Percentiles rank a stretch among this genome's conserved stretches.
These are phyloP conservation scores for Augiades crinisus DNA, from an alignment of 2,888 invertebrate species.

Conservation along the genomic window DNA sequence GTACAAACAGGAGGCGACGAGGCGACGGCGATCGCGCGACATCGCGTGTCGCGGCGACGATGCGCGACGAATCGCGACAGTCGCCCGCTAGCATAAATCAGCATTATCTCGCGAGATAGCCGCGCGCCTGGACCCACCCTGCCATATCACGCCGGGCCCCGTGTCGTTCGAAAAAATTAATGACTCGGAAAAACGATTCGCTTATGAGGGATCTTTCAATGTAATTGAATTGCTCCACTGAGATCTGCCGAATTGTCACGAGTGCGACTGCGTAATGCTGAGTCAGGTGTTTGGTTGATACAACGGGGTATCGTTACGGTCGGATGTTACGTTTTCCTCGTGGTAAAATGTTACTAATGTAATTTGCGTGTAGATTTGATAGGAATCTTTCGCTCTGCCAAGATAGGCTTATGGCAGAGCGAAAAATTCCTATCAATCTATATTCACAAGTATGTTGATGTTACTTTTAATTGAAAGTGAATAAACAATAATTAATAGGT, in stretches of 20 bases:
- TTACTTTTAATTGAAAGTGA: too few species aligned
- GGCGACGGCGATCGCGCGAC: constrained; percentile 53
- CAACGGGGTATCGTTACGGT: constrained; percentile 9
- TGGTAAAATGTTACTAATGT: neutral
- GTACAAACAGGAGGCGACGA: constrained; percentile 57
- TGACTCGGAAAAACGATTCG: constrained; percentile 82
- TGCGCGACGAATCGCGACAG: constrained; percentile 78
- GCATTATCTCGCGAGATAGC: constrained; percentile 81
- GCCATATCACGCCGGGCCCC: constrained; percentile 73
- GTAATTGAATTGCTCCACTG: constrained; percentile 80
- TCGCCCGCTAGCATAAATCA: constrained; percentile 78
- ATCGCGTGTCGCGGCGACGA: constrained; percentile 45
- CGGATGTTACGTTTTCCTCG: neutral
- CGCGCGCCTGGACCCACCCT: constrained; percentile 53
- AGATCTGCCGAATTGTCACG: constrained; percentile 68
- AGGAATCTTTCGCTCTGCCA: too few species aligned
- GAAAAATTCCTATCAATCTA: too few species aligned
- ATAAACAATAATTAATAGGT: too few species aligned
- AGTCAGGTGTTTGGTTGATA: constrained; percentile 44
- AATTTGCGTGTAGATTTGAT: too few species aligned
- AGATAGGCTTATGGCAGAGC: too few species aligned
- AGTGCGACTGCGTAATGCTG: constrained; percentile 49
- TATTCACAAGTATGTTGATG: too few species aligned
- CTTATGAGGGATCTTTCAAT: constrained; percentile 81
- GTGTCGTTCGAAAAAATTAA: constrained; percentile 81